phyloP scores from a whole-genome alignment of 2,888 invertebrate species.

The Galeruca laticollis region DNA sequence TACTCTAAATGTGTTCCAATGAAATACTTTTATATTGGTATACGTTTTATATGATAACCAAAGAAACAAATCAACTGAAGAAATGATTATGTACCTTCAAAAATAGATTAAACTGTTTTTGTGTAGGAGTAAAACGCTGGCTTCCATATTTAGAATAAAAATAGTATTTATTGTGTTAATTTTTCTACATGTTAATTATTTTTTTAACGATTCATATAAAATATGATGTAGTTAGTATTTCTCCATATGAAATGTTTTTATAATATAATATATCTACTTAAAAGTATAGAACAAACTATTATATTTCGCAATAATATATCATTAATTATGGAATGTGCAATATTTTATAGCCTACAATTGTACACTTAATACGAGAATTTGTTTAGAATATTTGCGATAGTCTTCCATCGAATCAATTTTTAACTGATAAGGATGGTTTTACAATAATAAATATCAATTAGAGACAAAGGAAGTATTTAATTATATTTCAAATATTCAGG shows the following conservation, averaged over 20 bases:
- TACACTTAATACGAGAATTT: conserved; percentile 27
- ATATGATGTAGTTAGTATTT: conserved; percentile 41
- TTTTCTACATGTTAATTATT: conserved; percentile 46
- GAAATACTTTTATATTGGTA: no score
- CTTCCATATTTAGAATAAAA: conserved; percentile 45
- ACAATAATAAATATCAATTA: background rate
- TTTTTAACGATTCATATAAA: conserved; percentile 42
- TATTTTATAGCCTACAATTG: conserved; percentile 50
- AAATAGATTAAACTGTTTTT: conserved; percentile 33
- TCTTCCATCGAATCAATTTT: background rate
- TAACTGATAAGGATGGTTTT: background rate
- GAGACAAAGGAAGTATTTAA: background rate
- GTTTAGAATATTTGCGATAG: conserved; percentile 1
- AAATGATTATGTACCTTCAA: background rate
- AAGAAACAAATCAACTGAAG: no score
- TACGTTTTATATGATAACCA: no score
- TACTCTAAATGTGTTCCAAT: no score
- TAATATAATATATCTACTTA: conserved; percentile 36
- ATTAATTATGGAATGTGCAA: conserved; percentile 50
- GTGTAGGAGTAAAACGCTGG: conserved; percentile 46
- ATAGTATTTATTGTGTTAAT: conserved; percentile 44
- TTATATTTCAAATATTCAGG: no score
- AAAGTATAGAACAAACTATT: conserved; percentile 33
- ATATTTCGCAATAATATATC: conserved; percentile 41
- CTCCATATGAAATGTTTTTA: conserved; percentile 37